Percentiles rank a stretch among this genome's conserved stretches.
phyloP scores from a whole-genome alignment of 2,888 invertebrate species.

The Pecten maximus region DNA sequence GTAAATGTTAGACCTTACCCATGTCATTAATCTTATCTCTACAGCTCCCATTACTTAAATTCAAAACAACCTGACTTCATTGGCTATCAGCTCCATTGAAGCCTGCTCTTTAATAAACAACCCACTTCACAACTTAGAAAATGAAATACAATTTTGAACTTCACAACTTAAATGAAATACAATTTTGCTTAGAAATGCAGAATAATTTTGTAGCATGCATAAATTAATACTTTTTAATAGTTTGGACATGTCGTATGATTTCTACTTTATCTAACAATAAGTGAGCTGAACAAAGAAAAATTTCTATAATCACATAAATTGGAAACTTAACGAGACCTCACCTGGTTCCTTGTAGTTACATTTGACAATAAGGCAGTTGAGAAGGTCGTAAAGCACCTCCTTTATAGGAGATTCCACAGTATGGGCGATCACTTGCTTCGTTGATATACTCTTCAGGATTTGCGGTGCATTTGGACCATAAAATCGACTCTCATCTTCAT shows the following conservation, averaged over 20 bases:
- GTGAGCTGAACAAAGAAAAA: neutral
- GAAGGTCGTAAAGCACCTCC: conserved; percentile 85
- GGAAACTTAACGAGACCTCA: conserved; percentile 49
- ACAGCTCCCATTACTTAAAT: neutral
- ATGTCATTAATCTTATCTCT: neutral
- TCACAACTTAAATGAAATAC: no score
- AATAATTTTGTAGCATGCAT: no score
- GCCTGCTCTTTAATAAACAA: neutral
- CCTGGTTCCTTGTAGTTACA: conserved; percentile 77
- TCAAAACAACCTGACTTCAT: neutral
- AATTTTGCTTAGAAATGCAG: no score
- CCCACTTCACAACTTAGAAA: neutral
- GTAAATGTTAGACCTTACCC: neutral
- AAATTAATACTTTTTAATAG: no score
- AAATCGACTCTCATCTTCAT: conserved; percentile 86
- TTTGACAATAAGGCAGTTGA: conserved; percentile 87
- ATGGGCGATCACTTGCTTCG: conserved; percentile 71
- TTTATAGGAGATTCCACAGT: conserved; percentile 75
- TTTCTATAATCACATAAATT: no score
- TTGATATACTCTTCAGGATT: conserved; percentile 83
- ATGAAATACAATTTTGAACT: no score
- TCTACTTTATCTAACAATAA: neutral
- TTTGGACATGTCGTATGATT: neutral
- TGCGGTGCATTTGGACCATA: conserved; percentile 85
- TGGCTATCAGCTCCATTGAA: neutral